Evolutionary conservation across 2,113 vertebrate species (phyloP), one percentile per base, ranked within the genome.

Genomic region (Ochotona princeps): DNA sequence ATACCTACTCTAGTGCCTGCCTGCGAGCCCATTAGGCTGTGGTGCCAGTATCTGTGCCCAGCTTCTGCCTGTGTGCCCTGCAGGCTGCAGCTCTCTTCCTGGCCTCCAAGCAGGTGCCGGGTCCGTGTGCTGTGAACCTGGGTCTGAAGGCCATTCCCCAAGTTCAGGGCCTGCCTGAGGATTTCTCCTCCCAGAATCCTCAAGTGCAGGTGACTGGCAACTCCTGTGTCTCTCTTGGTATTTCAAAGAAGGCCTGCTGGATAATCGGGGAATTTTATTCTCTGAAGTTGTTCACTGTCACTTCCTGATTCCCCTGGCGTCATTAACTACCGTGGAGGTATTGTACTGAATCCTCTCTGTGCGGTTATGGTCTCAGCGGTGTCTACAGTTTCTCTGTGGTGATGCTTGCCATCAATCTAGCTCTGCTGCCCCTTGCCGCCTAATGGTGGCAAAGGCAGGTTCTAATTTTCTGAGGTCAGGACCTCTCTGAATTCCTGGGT

Each of bases 41-140:
- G 38, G 38, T 44, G 38, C 38, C 38, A 44, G 38, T 44, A 44
- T 44, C 38, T 44, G 38, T 15, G 47, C 49, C 47, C 17, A 1
- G 76, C n/a, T 20, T 38, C 30, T 83, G 57, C 32, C 63, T 82
- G 2, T 5, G 61, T 75, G 65, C 61, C 60, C 54, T 14, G 18
- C 38, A 26, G 75, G n/a, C 12, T 30, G 54, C 20, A n/a, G 4
- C 20, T 32, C 35, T 7, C 61, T 21, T 49, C 49, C 54, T 85
- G 76, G 72, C 49, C 23, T 28, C 70, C 10, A 69, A 57, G n/a
- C 49, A 47, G 65, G 74, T 15, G 18, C 72, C 76, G 5, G 2
- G 63, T 47, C 17, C 23, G 49, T 35, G 57, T 14, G 0, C 17
- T 5, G 4, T 32, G 21, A 51, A 15, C 0, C 47, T 4, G 23